phyloP scores from a whole-genome alignment of 2,888 invertebrate genomes.

The Tetropium fuscum region DNA sequence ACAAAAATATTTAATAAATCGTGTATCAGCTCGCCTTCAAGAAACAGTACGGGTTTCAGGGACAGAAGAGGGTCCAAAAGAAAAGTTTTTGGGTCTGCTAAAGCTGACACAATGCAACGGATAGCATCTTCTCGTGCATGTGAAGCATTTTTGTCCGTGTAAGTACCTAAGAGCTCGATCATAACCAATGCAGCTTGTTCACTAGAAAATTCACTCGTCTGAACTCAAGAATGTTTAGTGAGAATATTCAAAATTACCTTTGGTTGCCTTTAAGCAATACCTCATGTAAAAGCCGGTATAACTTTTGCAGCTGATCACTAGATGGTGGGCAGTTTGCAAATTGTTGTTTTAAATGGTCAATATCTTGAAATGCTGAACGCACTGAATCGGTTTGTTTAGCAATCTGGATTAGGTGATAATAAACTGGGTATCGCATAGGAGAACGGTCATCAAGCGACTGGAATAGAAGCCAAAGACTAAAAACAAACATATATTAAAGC shows the following conservation, averaged over 20 bases:
- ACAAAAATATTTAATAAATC: slow-evolving; percentile 96
- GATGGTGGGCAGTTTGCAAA: slow-evolving; percentile 84
- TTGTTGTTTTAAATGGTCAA: slow-evolving; percentile 85
- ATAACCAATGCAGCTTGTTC: slow-evolving; percentile 96
- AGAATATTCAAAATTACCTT: slow-evolving; percentile 69
- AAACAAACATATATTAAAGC: too few species aligned
- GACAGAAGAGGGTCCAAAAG: slow-evolving; percentile 93
- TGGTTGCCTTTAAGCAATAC: slow-evolving; percentile 89
- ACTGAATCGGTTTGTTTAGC: slow-evolving; percentile 91
- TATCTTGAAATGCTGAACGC: slow-evolving; percentile 84
- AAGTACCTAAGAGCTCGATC: slow-evolving; percentile 96
- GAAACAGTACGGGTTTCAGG: slow-evolving; percentile 93
- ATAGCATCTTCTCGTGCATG: slow-evolving; percentile 97
- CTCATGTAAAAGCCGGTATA: slow-evolving; percentile 90
- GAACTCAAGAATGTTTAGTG: not conserved
- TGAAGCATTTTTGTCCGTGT: slow-evolving; percentile 96
- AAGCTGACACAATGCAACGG: slow-evolving; percentile 93
- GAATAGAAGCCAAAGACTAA: slow-evolving; percentile 89
- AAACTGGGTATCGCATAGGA: slow-evolving; percentile 90
- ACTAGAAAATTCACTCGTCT: slow-evolving; percentile 66
- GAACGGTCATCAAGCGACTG: slow-evolving; percentile 90
- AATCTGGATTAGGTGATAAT: slow-evolving; percentile 90
- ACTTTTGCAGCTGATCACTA: slow-evolving; percentile 91
- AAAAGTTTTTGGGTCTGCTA: slow-evolving; percentile 96
- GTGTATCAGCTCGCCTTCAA: slow-evolving; percentile 95